These are phyloP conservation scores for Trichonephila clavata DNA, from an alignment of 1,140 invertebrate species.

Conservation along the genomic window DNA sequence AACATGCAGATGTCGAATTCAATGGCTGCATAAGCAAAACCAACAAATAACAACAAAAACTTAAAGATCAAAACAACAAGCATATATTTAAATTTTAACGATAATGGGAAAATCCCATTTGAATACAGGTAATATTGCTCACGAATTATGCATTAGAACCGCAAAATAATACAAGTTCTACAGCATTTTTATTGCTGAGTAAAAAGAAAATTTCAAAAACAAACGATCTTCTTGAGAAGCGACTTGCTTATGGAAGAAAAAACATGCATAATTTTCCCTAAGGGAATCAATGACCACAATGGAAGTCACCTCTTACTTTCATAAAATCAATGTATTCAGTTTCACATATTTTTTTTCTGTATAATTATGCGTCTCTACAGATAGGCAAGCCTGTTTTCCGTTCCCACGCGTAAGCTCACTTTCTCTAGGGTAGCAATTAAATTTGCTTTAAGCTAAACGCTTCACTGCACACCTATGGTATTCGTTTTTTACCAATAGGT, in stretches of 20 bases:
- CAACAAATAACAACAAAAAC: too few species aligned
- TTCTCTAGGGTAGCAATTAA: background rate
- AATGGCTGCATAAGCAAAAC: too few species aligned
- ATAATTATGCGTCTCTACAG: background rate
- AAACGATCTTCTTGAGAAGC: background rate
- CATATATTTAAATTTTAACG: too few species aligned
- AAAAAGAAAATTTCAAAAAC: background rate
- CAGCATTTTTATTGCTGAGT: too few species aligned
- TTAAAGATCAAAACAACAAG: too few species aligned
- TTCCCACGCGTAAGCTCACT: background rate
- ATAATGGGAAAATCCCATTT: too few species aligned
- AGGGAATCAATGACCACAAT: background rate
- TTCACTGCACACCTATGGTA: background rate
- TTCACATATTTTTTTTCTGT: background rate
- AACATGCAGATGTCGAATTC: too few species aligned
- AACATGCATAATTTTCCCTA: background rate
- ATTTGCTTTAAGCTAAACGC: background rate
- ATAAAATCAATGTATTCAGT: background rate
- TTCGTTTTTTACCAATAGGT: background rate
- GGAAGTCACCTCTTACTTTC: background rate
- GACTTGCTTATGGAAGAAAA: background rate
- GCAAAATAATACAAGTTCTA: too few species aligned
- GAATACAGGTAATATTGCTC: too few species aligned
- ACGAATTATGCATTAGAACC: too few species aligned
- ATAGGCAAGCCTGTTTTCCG: background rate